Evolutionary conservation across 2,113 vertebrate genomes (phyloP), one percentile per base, ranked within the genome.

Genomic region (Mystacornis crossleyi): DNA sequence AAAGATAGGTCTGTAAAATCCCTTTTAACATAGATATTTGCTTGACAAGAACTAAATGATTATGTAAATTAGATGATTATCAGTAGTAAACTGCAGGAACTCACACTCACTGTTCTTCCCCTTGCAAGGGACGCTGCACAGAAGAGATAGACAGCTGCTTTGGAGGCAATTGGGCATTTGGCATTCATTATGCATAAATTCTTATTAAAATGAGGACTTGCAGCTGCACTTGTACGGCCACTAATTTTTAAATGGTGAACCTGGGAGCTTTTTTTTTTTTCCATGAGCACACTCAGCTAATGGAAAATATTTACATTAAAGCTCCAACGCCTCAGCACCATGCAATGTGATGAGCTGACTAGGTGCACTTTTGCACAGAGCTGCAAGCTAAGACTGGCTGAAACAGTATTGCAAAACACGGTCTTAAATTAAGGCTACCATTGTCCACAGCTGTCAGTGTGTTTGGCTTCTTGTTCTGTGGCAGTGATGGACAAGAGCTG

Each of bases 141-240:
- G 74, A 50, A 66, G 74, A 84, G 33, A n/a, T 33, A 53, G 62
- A 90, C 73, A 91, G 89, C 91, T 96, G 81, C 45, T 95, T 62
- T 80, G 78, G 57, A 82, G 33, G 58, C 62, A 95, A 10, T 4
- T 31, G 86, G 18, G 33, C 38, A 61, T 69, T 94, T 75, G 85
- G 57, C 45, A 82, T 42, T 65, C n/a, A 38, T 89, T 17, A 66
- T 70, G 38, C 57, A 85, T n/a, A 82, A 85, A 82, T 87, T 38
- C 33, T 43, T 47, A 66, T 17, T 65, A 79, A 96, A 93, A 50
- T 64, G 50, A 71, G 45, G 48, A 11, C 26, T 82, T 86, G 91
- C 47, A 80, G 23, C 14, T 72, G 58, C 58, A 61, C 40, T 96
- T 85, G 25, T 34, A 57, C 1, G 5, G 50, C 47, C 71, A 70